These are phyloP conservation scores for Aplidium turbinatum DNA, from an alignment of 23 tunicate genomes.

Conservation along the genomic window DNA sequence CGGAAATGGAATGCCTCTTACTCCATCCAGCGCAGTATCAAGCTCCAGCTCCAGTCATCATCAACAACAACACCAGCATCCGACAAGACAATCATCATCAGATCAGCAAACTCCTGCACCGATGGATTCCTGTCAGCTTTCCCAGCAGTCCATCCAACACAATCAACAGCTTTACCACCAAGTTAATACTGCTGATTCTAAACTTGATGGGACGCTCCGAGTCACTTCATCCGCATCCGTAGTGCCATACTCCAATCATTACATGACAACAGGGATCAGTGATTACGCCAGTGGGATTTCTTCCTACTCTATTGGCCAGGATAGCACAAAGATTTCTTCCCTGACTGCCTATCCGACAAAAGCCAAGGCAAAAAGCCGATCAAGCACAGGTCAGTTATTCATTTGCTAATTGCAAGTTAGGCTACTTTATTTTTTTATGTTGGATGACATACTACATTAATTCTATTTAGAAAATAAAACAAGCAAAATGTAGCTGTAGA, in stretches of 20 bases:
- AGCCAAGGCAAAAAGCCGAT: conserved; percentile 56
- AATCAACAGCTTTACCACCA: conserved; percentile 26
- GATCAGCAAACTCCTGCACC: conserved; percentile 29
- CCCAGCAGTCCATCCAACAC: conserved; percentile 12
- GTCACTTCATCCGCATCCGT: conserved; percentile 27
- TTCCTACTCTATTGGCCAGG: conserved; percentile 40
- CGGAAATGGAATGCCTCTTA: conserved; percentile 32
- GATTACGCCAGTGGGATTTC: conserved; percentile 59
- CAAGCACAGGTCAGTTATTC: conserved; percentile 72
- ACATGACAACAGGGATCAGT: conserved; percentile 49
- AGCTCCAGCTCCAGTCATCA: conserved; percentile 45
- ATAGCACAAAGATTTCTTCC: conserved; percentile 36
- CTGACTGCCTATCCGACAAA: conserved; percentile 47
- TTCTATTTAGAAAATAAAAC: too few relatives aligned
- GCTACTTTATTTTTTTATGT: not conserved
- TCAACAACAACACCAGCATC: conserved; percentile 34
- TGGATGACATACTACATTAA: not conserved
- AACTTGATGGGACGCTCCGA: not conserved
- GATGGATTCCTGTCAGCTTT: conserved; percentile 22
- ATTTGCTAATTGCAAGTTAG: not conserved
- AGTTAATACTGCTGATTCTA: not conserved
- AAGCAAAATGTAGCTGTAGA: too few relatives aligned
- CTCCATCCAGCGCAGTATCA: conserved; percentile 43
- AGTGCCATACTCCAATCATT: conserved; percentile 62
- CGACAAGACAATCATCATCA: conserved; percentile 35